Percentiles rank a stretch among this genome's conserved stretches.
Evolutionary conservation across 2,113 vertebrate genomes (phyloP).

Genomic region (Bufo gargarizans): DNA sequence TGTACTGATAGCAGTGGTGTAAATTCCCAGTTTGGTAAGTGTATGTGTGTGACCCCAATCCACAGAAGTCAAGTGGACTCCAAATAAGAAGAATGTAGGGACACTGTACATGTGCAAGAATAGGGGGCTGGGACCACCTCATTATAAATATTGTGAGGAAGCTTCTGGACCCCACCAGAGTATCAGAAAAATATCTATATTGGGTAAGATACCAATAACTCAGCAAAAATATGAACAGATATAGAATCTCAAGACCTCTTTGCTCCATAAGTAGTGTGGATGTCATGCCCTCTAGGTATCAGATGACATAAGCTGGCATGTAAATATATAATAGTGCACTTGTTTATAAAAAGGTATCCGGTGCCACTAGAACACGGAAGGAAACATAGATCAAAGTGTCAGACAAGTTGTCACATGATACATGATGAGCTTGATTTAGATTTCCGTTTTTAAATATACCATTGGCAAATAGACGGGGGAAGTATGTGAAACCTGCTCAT

Average conservation of each 20-base stretch:
- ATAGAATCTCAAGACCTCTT: not conserved
- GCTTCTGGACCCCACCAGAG: not conserved
- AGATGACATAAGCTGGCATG: not conserved
- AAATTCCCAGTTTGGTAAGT: too few relatives aligned
- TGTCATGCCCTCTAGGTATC: not conserved
- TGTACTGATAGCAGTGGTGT: too few relatives aligned
- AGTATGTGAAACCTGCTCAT: not conserved
- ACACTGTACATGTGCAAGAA: too few relatives aligned
- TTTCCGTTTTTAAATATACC: constrained; percentile 8
- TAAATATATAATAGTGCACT: constrained; percentile 10
- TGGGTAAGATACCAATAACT: not conserved
- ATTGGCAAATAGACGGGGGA: not conserved
- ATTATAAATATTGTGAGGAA: not conserved
- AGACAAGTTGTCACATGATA: not conserved
- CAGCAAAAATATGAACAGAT: not conserved
- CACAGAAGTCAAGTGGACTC: too few relatives aligned
- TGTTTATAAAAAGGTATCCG: not conserved
- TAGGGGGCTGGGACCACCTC: too few relatives aligned
- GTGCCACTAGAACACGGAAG: not conserved
- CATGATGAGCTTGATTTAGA: not conserved
- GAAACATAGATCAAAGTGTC: constrained; percentile 30
- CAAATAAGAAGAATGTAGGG: too few relatives aligned
- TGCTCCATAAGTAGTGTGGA: not conserved
- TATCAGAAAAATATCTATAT: too few relatives aligned
- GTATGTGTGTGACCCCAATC: too few relatives aligned